Evolutionary conservation across 2,797 vertebrate genomes (phyloP).

Genomic region (Phaenicophaeus curvirostris): DNA sequence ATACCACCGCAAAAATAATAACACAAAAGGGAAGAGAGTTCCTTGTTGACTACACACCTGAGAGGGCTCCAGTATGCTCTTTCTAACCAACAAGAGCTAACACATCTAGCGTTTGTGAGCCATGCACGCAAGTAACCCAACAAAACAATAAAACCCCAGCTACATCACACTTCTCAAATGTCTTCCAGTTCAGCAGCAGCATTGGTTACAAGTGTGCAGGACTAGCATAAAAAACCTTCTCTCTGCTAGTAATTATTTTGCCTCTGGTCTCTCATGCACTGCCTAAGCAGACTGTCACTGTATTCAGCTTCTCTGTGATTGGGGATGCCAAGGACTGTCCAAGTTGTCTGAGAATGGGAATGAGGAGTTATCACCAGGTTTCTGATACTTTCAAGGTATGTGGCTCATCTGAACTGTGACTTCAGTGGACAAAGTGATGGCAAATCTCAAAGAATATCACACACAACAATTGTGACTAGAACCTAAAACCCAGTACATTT

Average conservation of each 20-base stretch:
- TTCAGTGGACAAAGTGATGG: not conserved
- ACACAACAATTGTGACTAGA: constrained; percentile 11
- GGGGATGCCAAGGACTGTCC: not conserved
- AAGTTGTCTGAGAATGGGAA: not conserved
- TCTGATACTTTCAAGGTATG: not conserved
- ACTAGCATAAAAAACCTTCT: not conserved
- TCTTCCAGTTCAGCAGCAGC: not conserved
- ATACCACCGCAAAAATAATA: not conserved
- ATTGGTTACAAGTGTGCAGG: not conserved
- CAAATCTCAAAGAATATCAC: constrained; percentile 31
- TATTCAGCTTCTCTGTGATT: not conserved
- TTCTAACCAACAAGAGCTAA: not conserved
- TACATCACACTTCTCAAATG: not conserved
- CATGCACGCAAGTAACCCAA: not conserved
- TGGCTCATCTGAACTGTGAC: not conserved
- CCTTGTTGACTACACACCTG: not conserved
- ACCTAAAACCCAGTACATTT: not conserved
- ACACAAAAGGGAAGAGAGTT: not conserved
- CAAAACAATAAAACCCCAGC: not conserved
- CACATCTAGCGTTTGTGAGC: constrained; percentile 14
- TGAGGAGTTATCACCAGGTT: not conserved
- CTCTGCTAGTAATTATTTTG: not conserved
- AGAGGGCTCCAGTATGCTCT: not conserved
- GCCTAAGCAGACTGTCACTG: not conserved
- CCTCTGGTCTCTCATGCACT: not conserved